Conservation (phyloP, 2,888 invertebrate species). For the Zele albiditarsus region DNA sequence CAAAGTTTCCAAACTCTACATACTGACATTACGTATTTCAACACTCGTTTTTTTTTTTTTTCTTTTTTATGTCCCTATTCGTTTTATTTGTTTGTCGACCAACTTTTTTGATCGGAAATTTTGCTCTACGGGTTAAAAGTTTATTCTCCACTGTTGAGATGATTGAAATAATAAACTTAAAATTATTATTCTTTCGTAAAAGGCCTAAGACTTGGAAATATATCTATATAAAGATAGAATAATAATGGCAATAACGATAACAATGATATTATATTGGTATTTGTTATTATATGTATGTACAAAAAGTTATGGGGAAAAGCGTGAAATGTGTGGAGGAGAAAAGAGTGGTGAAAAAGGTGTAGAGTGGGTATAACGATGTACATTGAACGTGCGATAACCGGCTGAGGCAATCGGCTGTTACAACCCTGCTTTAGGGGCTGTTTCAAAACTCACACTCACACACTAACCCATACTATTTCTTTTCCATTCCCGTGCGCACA, state of each 20-base stretch:
- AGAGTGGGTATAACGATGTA: neutral
- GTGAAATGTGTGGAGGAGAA: neutral
- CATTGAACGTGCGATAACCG: slow-evolving; percentile 34
- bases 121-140: no score
- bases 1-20: no score
- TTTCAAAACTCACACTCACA: slow-evolving; percentile 5
- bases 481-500: neutral
- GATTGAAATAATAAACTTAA: no score
- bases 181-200: no score
- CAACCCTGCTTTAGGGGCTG: slow-evolving; percentile 27
- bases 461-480: neutral
- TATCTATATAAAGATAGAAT: no score
- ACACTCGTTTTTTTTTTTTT: no score
- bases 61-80: slow-evolving; percentile 8
- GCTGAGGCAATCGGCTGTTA: slow-evolving; percentile 37
- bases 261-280: neutral
- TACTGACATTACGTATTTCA: no score
- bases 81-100: slow-evolving; percentile 12
- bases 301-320: neutral
- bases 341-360: neutral
- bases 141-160: no score
- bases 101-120: no score
- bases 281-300: neutral
- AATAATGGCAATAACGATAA: no score
- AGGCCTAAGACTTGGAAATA: no score